Percentiles rank a stretch among this genome's conserved stretches.
These are phyloP conservation scores for Patella caerulea DNA, from an alignment of 2,888 invertebrate species.

Conservation along the genomic window DNA sequence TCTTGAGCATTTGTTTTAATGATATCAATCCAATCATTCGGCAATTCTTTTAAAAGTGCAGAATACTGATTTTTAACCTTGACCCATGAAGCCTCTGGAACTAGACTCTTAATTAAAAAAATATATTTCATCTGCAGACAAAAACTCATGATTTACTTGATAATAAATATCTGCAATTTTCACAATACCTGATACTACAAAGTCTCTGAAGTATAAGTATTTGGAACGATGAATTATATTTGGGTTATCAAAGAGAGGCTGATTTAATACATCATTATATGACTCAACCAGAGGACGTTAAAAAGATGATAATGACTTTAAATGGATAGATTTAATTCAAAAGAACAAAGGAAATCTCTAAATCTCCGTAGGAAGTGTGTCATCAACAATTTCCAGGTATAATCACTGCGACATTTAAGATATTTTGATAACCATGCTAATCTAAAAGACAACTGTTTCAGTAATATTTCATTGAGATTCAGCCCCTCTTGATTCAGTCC, in stretches of 20 bases:
- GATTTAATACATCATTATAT: neutral
- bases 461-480: neutral
- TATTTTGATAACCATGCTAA: neutral
- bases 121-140: neutral
- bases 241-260: neutral
- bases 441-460: neutral
- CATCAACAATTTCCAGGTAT: neutral
- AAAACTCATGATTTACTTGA: neutral
- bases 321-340: neutral
- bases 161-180: neutral
- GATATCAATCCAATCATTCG: neutral
- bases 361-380: neutral
- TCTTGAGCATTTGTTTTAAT: neutral
- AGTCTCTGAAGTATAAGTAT: neutral
- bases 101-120: neutral
- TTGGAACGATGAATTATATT: neutral
- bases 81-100: neutral
- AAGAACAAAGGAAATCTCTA: neutral
- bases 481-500: neutral
- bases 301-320: neutral
- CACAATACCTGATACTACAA: neutral
- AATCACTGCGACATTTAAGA: neutral
- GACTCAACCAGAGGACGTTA: neutral
- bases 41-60: neutral
- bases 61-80: neutral